Evolutionary conservation across 1,140 invertebrate genomes (phyloP), one percentile per base, ranked within the genome.

Genomic region (Cataglyphis hispanica): DNA sequence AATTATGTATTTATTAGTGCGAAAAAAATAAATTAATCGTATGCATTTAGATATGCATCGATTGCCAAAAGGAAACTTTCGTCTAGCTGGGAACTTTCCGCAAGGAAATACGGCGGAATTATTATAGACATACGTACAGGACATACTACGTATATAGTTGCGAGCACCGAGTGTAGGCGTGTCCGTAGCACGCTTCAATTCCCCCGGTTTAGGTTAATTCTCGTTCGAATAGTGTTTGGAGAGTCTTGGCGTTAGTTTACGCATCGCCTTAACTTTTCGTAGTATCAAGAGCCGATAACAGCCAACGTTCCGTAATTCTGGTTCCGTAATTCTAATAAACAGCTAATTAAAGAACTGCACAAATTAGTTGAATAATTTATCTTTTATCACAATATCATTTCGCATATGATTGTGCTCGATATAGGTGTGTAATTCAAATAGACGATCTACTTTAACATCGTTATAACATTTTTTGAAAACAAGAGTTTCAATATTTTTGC

Each of bases 211-310:
- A 37, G 46, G 63, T 86, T 85, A 85, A 76, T 40, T 37, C 37
- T 58, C 63, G 72, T 84, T 85, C 66, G 64, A 58, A 61, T 43
- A 50, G 61, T 67, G 61, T 37, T 78, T 66, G 76, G 43, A 64
- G 27, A 67, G 43, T 80, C 76, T 80, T 78, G 43, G 76, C 31
- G 63, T 25, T 46, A 69, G 63, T 67, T 80, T 80, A 80, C 76
- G 43, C 61, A 43, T n/a, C n/a, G 43, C 25, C 76, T 53, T 78
- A 78, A 78, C 76, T 80, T 80, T 67, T 80, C 76, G 46, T 43
- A 67, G 63, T 2, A 34, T 10, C 7, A 6, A 31, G 8, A 11
- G 13, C 2, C 13, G 43, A 2, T 46, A 80, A n/a, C 25, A 63
- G 27, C 13, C 43, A n/a, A 50, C 60, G 64, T 31, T 66, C 46